These are phyloP conservation scores for Mycalesis mineus DNA, from an alignment of 2,888 invertebrate species.

Conservation along the genomic window DNA sequence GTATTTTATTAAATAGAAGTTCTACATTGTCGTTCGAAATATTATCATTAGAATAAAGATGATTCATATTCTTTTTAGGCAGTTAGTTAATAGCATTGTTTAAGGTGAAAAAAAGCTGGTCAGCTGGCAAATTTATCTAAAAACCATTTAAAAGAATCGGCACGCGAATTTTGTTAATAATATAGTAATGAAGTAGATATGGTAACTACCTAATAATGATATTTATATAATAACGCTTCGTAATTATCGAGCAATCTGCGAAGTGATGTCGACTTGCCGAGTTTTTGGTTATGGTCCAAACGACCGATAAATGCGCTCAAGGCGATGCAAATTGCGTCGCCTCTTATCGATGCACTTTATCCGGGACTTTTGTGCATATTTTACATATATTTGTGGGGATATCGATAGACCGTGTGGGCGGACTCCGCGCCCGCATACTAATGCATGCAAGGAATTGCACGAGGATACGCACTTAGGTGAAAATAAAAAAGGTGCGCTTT, in stretches of 20 bases:
- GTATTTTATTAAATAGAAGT: no score
- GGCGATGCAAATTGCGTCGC: constrained; percentile 73
- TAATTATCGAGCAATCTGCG: constrained; percentile 15
- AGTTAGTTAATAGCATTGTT: no score
- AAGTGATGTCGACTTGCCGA: constrained; percentile 21
- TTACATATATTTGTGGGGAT: constrained; percentile 70
- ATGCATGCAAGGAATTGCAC: constrained; percentile 50
- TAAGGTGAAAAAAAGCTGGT: no score
- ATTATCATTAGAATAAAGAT: no score
- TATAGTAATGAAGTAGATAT: not conserved
- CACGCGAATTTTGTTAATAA: no score
- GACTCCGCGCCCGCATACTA: constrained; percentile 55
- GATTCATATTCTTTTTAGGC: no score
- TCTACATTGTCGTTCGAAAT: no score
- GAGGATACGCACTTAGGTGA: constrained; percentile 47
- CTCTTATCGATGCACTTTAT: constrained; percentile 72
- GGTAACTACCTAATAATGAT: not conserved
- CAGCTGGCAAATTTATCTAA: no score
- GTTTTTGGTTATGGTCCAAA: constrained; percentile 62
- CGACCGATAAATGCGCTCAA: constrained; percentile 52
- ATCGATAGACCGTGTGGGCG: constrained; percentile 66
- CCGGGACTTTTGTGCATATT: constrained; percentile 73
- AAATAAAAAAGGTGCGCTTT: constrained; percentile 23
- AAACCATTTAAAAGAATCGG: no score
- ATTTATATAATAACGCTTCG: not conserved